These are phyloP conservation scores for Caenorhabditis japonica DNA, from an alignment of 2,888 invertebrate species.

Conservation along the genomic window DNA sequence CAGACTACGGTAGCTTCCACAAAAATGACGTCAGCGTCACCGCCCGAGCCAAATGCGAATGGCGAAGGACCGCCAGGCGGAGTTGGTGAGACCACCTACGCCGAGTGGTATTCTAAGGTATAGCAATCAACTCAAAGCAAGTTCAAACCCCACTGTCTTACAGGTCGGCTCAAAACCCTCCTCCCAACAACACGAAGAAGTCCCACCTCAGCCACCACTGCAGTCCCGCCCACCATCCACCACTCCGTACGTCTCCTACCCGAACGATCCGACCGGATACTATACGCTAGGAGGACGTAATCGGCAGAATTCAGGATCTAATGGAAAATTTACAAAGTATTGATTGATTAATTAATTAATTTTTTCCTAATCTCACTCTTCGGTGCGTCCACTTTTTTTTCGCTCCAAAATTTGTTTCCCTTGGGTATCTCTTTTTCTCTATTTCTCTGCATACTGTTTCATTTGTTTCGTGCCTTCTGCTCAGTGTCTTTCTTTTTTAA, in stretches of 20 bases:
- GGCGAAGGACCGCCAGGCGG: constrained; percentile 64
- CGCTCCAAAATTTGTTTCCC: constrained; percentile 39
- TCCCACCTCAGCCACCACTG: constrained; percentile 52
- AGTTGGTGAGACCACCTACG: constrained; percentile 75
- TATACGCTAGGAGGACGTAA: constrained; percentile 74
- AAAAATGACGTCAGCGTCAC: constrained; percentile 35
- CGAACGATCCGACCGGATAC: constrained; percentile 75
- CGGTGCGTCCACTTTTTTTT: constrained; percentile 14
- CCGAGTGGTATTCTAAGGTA: constrained; percentile 75
- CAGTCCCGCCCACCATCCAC: constrained; percentile 60
- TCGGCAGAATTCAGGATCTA: constrained; percentile 38
- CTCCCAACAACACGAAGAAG: constrained; percentile 73
- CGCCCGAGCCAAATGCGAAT: constrained; percentile 34
- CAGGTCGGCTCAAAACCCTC: constrained; percentile 76
- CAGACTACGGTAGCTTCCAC: constrained; percentile 59
- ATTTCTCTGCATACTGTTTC: neutral
- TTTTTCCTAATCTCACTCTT: constrained; percentile 26
- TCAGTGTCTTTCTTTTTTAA: constrained; percentile 35
- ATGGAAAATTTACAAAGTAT: constrained; percentile 26
- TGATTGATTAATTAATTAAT: constrained; percentile 21
- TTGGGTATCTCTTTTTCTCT: constrained; percentile 6
- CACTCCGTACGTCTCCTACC: constrained; percentile 75
- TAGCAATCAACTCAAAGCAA: neutral
- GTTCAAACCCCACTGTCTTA: constrained; percentile 3
- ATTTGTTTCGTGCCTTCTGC: constrained; percentile 31